A percentile compares a stretch with the other conserved stretches of the same genome.
Evolutionary conservation across 1,140 invertebrate genomes (phyloP).

Genomic region (Zeugodacus cucurbitae): DNA sequence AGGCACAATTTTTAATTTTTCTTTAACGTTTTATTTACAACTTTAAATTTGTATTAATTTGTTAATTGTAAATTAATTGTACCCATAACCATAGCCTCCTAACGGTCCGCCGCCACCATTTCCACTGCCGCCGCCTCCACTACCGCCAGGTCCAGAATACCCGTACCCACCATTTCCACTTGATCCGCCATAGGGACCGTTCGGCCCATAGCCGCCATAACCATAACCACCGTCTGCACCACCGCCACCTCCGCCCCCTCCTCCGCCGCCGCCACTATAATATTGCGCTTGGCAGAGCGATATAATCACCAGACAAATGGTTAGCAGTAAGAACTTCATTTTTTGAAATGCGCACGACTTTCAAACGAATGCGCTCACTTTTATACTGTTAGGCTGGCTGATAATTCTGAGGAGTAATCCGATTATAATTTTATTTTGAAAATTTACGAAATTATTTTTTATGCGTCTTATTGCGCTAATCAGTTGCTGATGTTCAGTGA

Average conservation of each 20-base stretch:
- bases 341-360: neutral
- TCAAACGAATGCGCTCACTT: neutral
- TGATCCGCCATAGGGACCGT: neutral
- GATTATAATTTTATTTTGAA: neutral
- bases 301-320: neutral
- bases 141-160: neutral
- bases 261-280: neutral
- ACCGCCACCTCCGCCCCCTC: neutral
- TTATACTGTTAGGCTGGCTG: neutral
- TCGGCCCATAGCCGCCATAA: conserved; percentile 10
- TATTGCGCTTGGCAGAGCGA: neutral
- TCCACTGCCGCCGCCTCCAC: neutral
- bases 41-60: neutral
- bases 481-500: neutral
- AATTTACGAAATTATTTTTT: neutral
- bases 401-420: neutral
- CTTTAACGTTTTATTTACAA: neutral
- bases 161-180: neutral
- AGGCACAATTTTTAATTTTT: no score
- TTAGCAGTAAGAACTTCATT: neutral
- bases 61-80: neutral
- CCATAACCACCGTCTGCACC: neutral
- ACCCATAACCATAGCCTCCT: neutral
- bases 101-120: neutral
- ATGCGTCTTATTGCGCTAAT: neutral